Evolutionary conservation across 2,888 invertebrate species (phyloP).

Genomic region (Pristionchus exspectatus): DNA sequence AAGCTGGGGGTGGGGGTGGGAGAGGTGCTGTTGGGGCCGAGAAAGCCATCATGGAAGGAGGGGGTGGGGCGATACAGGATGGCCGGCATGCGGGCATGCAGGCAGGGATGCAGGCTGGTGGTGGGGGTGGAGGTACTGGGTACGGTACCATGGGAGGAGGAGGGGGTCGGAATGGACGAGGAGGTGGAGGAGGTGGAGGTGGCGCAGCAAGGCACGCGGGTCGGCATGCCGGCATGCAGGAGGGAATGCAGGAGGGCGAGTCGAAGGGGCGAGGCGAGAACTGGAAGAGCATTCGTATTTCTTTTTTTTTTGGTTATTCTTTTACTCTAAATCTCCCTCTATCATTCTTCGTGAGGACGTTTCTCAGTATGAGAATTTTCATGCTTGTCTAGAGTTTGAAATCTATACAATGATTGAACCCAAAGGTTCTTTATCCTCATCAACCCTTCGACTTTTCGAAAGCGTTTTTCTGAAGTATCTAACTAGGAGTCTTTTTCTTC

Average conservation of each 20-base stretch:
- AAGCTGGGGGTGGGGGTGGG: slow-evolving; percentile 22
- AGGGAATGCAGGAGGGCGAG: slow-evolving; percentile 5
- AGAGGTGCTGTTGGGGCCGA: too few relatives aligned
- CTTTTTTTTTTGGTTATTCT: neutral
- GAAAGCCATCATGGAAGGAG: neutral
- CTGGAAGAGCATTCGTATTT: neutral
- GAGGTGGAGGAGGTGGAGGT: neutral
- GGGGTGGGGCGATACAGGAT: neutral
- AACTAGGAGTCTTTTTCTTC: neutral
- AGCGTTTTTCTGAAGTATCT: neutral
- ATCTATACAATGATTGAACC: too few relatives aligned
- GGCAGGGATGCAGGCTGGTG: neutral
- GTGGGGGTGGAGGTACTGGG: neutral
- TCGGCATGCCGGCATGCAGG: slow-evolving; percentile 5
- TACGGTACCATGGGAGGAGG: neutral
- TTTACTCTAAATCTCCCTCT: too few relatives aligned
- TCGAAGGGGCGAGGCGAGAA: slow-evolving; percentile 27
- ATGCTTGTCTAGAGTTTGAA: too few relatives aligned
- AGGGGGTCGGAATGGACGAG: neutral
- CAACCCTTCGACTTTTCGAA: neutral
- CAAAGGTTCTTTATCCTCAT: too few relatives aligned
- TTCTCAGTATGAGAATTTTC: too few relatives aligned
- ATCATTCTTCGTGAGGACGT: too few relatives aligned
- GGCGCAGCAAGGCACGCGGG: neutral
- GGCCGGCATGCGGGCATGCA: slow-evolving; percentile 34